Evolutionary conservation across 2,888 invertebrate genomes (phyloP), one percentile per base, ranked within the genome.

Genomic region (Colostygia pectinataria): DNA sequence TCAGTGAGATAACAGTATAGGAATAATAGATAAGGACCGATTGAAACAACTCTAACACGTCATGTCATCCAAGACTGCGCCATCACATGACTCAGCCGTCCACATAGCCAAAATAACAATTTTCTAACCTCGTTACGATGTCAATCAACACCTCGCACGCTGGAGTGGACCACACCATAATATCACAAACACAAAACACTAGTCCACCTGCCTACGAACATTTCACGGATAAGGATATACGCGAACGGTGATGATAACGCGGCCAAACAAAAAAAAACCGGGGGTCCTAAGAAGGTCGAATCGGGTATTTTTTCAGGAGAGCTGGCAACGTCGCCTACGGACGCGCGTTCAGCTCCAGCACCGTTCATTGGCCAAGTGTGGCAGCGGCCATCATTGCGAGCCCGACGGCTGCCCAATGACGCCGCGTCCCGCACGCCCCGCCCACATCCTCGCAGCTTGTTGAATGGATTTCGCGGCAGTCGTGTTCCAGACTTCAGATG

Each of bases 231-330:
- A 83, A 84, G 85, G 83, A 83, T 83, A 81, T 77, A 79, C 68
- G 73, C 80, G 81, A 82, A 84, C 85, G 84, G 78, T 79, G 84
- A 83, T 87, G 89, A 90, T 89, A 90, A 90, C 89, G 81, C 84
- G 81, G 81, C 80, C 79, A 84, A 87, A 88, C 83, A 89, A 88
- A 83, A 83, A 83, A 87, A 89, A 87, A 80, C 76, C 81, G 77
- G 80, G 89, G 87, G 85, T 86, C 88, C 89, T 80, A 88, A 88
- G 88, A 89, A 88, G 89, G 88, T 89, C 88, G 89, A 89, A 88
- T 88, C 85, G 85, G 85, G 84, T 88, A 78, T 83, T 87, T 88
- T 89, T 87, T 84, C 76, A 77, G 75, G 74, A 80, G 80, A 88
- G 83, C 85, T 88, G 87, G 89, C 89, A 89, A 88, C 89, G 87